phyloP scores from a whole-genome alignment of 1,140 invertebrate genomes.

The Drosophila fuyamai region DNA sequence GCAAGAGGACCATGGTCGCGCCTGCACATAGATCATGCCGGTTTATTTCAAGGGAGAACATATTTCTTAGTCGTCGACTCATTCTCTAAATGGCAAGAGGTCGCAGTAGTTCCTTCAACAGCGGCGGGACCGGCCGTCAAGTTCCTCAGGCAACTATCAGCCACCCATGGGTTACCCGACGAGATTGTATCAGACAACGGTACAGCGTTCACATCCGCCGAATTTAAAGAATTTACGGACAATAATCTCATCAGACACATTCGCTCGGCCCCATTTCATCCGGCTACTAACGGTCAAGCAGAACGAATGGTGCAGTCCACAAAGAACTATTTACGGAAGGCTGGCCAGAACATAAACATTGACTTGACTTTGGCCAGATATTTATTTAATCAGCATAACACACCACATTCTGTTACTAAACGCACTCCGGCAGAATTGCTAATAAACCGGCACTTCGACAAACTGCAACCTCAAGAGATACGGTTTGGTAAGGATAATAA shows the following conservation, averaged over 20 bases:
- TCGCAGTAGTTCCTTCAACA: background rate
- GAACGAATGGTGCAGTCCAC: background rate
- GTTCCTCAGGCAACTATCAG: background rate
- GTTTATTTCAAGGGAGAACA: background rate
- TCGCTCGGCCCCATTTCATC: background rate
- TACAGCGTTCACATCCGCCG: background rate
- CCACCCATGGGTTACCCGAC: background rate
- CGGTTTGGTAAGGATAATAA: background rate
- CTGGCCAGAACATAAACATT: background rate
- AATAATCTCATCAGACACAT: background rate
- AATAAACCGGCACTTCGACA: background rate
- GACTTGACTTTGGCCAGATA: background rate
- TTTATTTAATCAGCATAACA: background rate
- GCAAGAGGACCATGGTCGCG: background rate
- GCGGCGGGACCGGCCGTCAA: too few species aligned
- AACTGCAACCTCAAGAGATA: background rate
- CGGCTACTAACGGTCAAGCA: background rate
- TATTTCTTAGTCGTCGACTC: background rate
- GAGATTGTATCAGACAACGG: background rate
- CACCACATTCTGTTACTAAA: background rate
- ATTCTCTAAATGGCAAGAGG: background rate
- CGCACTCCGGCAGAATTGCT: background rate
- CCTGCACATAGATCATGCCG: too few species aligned
- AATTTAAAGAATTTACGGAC: background rate
- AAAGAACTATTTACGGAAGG: background rate